These are phyloP conservation scores for Drosophila meridionalis DNA, from an alignment of 2,888 invertebrate genomes.

Conservation along the genomic window DNA sequence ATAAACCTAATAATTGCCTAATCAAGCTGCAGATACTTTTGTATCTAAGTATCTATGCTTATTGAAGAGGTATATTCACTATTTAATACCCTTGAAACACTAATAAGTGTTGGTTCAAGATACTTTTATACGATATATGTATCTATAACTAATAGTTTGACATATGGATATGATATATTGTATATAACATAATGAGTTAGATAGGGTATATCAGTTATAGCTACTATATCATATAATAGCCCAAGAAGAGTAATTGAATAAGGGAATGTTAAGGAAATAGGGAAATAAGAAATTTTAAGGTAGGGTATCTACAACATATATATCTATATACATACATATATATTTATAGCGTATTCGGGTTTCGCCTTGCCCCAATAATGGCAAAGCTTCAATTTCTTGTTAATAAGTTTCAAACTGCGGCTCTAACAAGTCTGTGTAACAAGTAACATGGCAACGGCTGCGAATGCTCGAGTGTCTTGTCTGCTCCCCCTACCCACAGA, in stretches of 20 bases:
- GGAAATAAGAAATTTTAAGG: no score
- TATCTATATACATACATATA: background rate
- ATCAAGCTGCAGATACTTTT: background rate
- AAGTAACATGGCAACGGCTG: conserved; percentile 16
- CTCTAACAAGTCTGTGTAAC: conserved; percentile 37
- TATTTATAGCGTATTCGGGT: background rate
- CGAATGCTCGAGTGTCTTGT: conserved; percentile 30
- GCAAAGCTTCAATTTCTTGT: conserved; percentile 26
- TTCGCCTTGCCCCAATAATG: background rate
- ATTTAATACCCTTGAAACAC: background rate
- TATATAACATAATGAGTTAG: no score
- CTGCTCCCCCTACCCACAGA: conserved; percentile 11
- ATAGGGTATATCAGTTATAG: no score
- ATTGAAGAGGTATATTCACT: background rate
- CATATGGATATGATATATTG: no score
- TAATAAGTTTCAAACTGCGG: conserved; percentile 64
- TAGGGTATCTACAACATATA: background rate
- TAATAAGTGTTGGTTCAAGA: background rate
- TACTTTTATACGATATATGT: no score
- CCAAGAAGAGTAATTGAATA: no score
- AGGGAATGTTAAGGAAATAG: no score
- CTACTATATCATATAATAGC: no score
- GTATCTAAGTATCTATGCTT: background rate
- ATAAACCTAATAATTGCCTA: background rate
- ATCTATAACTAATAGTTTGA: no score